Base-by-base conservation (phyloP, 2,113 vertebrate genomes). In the Dicentrarchus labrax region DNA sequence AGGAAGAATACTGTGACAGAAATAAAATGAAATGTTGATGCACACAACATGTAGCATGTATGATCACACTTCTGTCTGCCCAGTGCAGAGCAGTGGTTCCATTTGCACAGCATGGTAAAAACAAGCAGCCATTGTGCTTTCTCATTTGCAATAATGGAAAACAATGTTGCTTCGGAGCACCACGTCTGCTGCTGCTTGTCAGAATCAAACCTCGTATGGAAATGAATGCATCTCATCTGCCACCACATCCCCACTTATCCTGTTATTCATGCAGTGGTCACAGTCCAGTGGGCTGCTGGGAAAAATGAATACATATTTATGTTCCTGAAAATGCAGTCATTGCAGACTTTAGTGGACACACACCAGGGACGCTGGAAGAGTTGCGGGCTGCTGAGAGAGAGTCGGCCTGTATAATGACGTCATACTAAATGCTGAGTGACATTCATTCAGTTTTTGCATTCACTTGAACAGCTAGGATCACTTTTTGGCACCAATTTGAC, bases 291-390 rank as follows among this genome's bases (percentile, higher is more conserved):
- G 80, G 80, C 83, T 79, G 79, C 66, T 53, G 56, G 76, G 71
- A 79, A 73, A 30, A 84, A 78, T 82, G 51, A 86, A 91, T 91
- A 80, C 75, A 88, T 88, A 85, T 87, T 86, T 85, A 87, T 86
- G 80, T 60, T 36, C 69, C 59, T 86, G 64, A 85, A 80, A 76
- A 67, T 87, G 72, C 76, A 83, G 69, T 89, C 72, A 85, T 91
- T 65, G 78, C 84, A 87, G 84, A 75, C 71, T 84, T 47, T 86
- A 86, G 84, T 75, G 51, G 76, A 76, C 64, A 72, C 76, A 81
- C 82, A 41, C 45, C 36, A 38, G 24, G 45, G 47, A 47, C 19
- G 2, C 59, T 36, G 15, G 1, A 8, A 47, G 53, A 50, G 21
- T 19, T 17, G 19, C 39, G 10, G 8, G 72, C 1, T 30, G 22